Evolutionary conservation across 2,797 vertebrate species (phyloP), one percentile per base, ranked within the genome.

Genomic region (Denticeps clupeoides): DNA sequence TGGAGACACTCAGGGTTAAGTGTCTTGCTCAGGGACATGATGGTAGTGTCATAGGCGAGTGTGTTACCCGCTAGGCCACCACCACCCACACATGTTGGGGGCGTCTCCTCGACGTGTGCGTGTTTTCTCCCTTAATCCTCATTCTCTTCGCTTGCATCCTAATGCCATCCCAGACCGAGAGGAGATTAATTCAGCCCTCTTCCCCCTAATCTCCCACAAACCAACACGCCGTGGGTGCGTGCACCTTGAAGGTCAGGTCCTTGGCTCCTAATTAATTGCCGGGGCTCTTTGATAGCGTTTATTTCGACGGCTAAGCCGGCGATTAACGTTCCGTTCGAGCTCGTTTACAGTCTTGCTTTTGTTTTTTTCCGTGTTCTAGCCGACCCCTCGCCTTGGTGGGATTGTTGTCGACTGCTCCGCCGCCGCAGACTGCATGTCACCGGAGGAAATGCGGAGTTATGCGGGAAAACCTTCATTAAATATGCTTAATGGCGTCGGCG

Each of bases 181-280:
- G 56, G 27, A 18, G 55, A 70, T 71, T 69, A 70, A 69, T 70
- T 72, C 61, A 53, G 49, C 55, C 32, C 52, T 10, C 47, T 55
- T 45, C 56, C 54, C 55, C 68, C 61, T 67, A 73, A 72, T 77
- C 70, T 74, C 62, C 70, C 58, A 67, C 64, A 52, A 72, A 55
- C 59, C 70, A 67, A 70, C 71, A 41, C 59, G 56, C 62, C 67
- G 53, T 68, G 58, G 68, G 60, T 67, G 58, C 58, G 55, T 61
- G 56, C 61, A 74, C 66, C 63, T 63, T 78, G 73, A 80, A 80
- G 75, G 81, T 79, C 73, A 80, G 72, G 75, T 68, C 60, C 60
- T 18, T 18, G 59, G 59, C 49, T 64, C 25, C 57, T 68, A 71
- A 71, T 70, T 75, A 79, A 74, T 74, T 74, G 63, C 61, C 58